Evolutionary conservation across 1,140 invertebrate genomes (phyloP).

Genomic region (Dendrolimus kikuchii): DNA sequence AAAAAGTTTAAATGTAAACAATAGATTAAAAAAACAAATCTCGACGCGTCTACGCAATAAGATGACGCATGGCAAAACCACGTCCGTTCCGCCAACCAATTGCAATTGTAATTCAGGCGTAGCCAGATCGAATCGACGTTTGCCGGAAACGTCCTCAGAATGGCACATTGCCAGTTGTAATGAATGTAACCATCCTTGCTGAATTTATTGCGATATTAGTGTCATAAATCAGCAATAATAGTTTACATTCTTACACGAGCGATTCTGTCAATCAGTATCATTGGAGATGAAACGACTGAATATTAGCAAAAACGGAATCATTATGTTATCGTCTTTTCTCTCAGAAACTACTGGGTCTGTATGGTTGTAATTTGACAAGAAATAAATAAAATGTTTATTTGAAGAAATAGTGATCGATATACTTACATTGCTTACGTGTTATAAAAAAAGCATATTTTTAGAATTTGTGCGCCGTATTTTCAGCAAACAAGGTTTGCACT

Average conservation of each 20-base stretch:
- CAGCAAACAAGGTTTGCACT: too few relatives aligned
- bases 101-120: constrained; percentile 47
- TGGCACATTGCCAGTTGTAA: constrained; percentile 55
- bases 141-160: constrained; percentile 47
- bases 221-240: constrained; percentile 3
- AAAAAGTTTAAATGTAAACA: not conserved
- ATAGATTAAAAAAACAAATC: not conserved
- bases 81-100: constrained; percentile 35
- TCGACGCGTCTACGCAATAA: not conserved
- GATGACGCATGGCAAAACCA: constrained; percentile 43
- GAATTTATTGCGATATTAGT: constrained; percentile 31
- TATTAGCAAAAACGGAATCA: too few relatives aligned
- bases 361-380: too few relatives aligned
- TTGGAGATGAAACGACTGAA: too few relatives aligned
- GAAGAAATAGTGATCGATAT: too few relatives aligned
- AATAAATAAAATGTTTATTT: too few relatives aligned
- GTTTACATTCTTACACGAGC: not conserved
- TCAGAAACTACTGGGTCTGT: too few relatives aligned
- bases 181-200: constrained; percentile 39
- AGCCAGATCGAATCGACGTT: constrained; percentile 47
- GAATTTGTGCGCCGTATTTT: too few relatives aligned
- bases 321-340: too few relatives aligned
- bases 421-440: too few relatives aligned
- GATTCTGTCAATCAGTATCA: not conserved
- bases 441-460: too few relatives aligned